Evolutionary conservation across 35 echinoderm and acorn worm genomes (phyloP).

Genomic region (Strongylocentrotus purpuratus): DNA sequence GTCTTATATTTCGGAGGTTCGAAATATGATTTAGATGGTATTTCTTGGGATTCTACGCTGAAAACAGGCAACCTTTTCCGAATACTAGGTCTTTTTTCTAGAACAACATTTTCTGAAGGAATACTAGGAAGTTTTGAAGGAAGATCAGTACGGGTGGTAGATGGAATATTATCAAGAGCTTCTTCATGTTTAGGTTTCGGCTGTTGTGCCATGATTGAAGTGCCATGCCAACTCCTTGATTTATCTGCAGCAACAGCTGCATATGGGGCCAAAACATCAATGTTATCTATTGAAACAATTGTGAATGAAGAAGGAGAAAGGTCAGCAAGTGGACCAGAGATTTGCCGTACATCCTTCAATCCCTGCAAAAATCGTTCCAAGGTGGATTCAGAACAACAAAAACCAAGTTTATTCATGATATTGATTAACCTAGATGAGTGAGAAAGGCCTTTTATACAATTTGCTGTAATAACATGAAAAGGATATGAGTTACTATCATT

Average conservation of each 20-base stretch:
- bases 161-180: not conserved
- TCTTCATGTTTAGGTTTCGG: slow-evolving; percentile 42
- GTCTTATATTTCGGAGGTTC: slow-evolving; percentile 44
- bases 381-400: slow-evolving; percentile 64
- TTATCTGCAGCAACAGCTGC: slow-evolving; percentile 54
- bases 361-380: slow-evolving; percentile 55
- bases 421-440: slow-evolving; percentile 59
- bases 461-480: slow-evolving; percentile 57
- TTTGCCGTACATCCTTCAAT: not conserved
- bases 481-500: slow-evolving; percentile 59
- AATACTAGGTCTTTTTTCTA: slow-evolving; percentile 25
- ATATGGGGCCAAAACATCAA: slow-evolving; percentile 61
- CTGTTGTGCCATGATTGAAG: slow-evolving; percentile 63
- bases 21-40: slow-evolving; percentile 30
- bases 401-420: slow-evolving; percentile 57
- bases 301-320: slow-evolving; percentile 48
- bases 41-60: slow-evolving; percentile 28
- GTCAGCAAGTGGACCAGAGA: not conserved
- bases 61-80: not conserved
- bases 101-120: not conserved
- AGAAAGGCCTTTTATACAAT: slow-evolving; percentile 56
- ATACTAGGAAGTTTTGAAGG: slow-evolving; percentile 16
- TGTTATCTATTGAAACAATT: slow-evolving; percentile 67
- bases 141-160: not conserved
- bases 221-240: slow-evolving; percentile 66